These are phyloP conservation scores for Clarias fuscus DNA, from an alignment of 2,797 vertebrate species.

Conservation along the genomic window DNA sequence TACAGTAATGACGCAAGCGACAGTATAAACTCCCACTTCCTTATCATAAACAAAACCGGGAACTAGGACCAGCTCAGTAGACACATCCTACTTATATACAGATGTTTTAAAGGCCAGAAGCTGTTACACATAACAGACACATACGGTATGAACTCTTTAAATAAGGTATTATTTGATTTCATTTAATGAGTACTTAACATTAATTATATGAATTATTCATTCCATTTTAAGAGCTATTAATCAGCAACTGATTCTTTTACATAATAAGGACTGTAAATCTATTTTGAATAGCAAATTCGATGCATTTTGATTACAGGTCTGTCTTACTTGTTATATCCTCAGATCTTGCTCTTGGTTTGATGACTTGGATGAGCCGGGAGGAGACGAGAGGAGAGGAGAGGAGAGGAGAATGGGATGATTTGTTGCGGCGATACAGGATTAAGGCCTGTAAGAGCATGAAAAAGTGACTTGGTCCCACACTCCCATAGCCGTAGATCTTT, in stretches of 20 bases:
- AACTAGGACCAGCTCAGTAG: neutral
- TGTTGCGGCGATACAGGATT: neutral
- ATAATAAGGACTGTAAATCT: neutral
- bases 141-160: neutral
- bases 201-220: conserved; percentile 49
- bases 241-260: neutral
- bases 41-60: neutral
- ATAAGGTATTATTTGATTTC: neutral
- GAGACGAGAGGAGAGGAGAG: neutral
- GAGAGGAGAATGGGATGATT: neutral
- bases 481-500: neutral
- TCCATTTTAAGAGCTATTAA: conserved; percentile 3
- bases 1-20: neutral
- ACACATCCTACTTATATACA: neutral
- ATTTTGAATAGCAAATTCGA: conserved; percentile 13
- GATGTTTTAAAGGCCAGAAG: conserved; percentile 5
- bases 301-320: neutral
- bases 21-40: neutral
- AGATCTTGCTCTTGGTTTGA: neutral
- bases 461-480: neutral
- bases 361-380: neutral
- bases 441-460: conserved; percentile 7
- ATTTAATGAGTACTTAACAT: conserved; percentile 14
- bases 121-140: neutral
- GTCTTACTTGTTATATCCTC: neutral